Percentiles rank a stretch among this genome's conserved stretches.
Conservation (phyloP, 2,797 vertebrate genomes). For the Alcedo atthis region DNA sequence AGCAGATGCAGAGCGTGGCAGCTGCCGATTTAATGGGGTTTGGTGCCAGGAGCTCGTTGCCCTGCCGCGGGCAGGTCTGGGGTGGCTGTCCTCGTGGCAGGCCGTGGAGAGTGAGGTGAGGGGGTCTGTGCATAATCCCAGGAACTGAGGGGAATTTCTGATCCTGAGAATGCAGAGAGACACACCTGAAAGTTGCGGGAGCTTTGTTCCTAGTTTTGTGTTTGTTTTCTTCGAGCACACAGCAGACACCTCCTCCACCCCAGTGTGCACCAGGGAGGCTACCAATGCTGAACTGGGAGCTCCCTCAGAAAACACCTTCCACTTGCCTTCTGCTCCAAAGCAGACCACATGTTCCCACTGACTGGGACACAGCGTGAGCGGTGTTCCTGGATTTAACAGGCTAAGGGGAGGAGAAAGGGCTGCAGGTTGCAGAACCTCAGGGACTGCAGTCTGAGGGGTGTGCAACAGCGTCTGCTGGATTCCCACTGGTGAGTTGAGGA, state of each 20-base stretch:
- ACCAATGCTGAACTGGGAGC: background rate
- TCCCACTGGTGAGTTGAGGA: background rate
- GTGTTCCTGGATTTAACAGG: background rate
- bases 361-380: fast-evolving
- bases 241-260: background rate
- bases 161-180: background rate
- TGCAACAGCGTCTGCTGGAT: background rate
- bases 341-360: background rate
- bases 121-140: background rate
- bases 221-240: background rate
- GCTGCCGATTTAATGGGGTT: constrained; percentile 56
- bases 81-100: background rate
- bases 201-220: background rate
- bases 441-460: background rate
- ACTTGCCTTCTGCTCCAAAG: background rate
- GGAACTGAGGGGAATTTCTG: background rate
- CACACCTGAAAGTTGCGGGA: background rate
- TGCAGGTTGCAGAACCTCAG: background rate
- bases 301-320: background rate
- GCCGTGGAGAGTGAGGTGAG: fast-evolving
- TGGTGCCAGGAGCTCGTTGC: constrained; percentile 54
- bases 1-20: constrained; percentile 66
- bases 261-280: background rate
- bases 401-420: background rate
- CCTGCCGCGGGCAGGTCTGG: fast-evolving